Conservation (phyloP, 1,140 invertebrate genomes). For the Drosophila nasuta region DNA sequence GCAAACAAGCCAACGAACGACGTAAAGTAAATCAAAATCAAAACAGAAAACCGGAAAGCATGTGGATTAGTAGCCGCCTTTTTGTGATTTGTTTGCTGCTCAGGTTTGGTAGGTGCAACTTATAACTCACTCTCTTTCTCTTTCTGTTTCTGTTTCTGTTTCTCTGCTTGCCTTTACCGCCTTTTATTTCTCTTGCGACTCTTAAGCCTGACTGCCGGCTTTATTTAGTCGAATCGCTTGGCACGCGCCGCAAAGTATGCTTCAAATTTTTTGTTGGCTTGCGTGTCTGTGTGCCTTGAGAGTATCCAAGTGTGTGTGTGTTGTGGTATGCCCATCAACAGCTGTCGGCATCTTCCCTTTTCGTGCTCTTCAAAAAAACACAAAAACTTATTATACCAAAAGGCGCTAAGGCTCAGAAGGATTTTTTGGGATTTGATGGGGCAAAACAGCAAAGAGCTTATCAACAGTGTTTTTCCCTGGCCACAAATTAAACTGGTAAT, state of each 20-base stretch:
- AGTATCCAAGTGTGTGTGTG: conserved; percentile 26
- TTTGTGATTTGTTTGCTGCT: conserved; percentile 81
- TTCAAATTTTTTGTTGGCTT: conserved; percentile 42
- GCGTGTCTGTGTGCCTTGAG: conserved; percentile 30
- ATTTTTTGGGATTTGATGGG: conserved; percentile 50
- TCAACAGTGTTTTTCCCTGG: neutral
- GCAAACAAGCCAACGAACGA: conserved; percentile 31
- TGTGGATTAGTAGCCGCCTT: conserved; percentile 81
- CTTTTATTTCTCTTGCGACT: conserved; percentile 11
- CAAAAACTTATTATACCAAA: conserved; percentile 73
- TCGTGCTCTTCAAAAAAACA: conserved; percentile 33
- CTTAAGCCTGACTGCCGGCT: conserved; percentile 62
- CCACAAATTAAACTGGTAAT: neutral
- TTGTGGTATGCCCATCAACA: conserved; percentile 63
- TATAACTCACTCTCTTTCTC: conserved; percentile 7
- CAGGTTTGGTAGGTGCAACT: conserved; percentile 72
- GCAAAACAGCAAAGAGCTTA: neutral
- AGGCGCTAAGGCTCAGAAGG: conserved; percentile 62
- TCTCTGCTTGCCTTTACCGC: conserved; percentile 3
- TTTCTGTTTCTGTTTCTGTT: conserved; percentile 1
- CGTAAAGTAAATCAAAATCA: conserved; percentile 62
- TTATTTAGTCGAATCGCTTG: conserved; percentile 34
- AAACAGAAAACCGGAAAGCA: conserved; percentile 75
- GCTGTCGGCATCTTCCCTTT: conserved; percentile 67
- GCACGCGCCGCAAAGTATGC: conserved; percentile 67